Evolutionary conservation across 2,888 invertebrate genomes (phyloP).

Genomic region (Andrena camellia): DNA sequence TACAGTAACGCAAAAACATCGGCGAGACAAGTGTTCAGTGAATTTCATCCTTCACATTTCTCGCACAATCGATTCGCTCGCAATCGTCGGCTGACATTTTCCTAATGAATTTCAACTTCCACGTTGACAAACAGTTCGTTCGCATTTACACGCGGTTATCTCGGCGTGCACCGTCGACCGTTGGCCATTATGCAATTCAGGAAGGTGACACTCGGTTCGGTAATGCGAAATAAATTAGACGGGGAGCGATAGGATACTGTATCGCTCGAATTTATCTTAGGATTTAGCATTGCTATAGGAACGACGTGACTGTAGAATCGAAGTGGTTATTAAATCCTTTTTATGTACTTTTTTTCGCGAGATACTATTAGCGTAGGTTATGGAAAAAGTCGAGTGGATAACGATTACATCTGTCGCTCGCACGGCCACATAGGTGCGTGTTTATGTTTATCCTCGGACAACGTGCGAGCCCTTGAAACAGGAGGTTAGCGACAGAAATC

Average conservation of each 20-base stretch:
- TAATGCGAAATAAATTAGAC: conserved; percentile 1
- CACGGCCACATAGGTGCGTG: neutral
- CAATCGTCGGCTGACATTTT: neutral
- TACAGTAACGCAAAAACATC: too few relatives aligned
- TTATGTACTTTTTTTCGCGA: too few relatives aligned
- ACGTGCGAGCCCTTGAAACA: neutral
- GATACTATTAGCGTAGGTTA: neutral
- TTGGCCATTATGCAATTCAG: conserved; percentile 42
- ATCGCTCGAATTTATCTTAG: neutral
- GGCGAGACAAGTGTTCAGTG: too few relatives aligned
- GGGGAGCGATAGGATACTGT: neutral
- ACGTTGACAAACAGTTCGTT: neutral
- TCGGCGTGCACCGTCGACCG: conserved; percentile 1
- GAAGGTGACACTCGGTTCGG: conserved; percentile 19
- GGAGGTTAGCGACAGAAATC: neutral
- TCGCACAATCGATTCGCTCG: neutral
- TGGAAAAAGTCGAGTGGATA: neutral
- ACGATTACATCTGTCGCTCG: neutral
- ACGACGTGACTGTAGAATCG: too few relatives aligned
- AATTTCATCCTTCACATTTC: neutral
- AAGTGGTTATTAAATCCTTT: too few relatives aligned
- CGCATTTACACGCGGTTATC: neutral
- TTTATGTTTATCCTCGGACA: conserved; percentile 29
- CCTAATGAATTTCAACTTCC: conserved; percentile 3
- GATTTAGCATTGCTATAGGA: neutral